Conservation (phyloP, 2,113 vertebrate species). For the Leptodactylus fuscus region DNA sequence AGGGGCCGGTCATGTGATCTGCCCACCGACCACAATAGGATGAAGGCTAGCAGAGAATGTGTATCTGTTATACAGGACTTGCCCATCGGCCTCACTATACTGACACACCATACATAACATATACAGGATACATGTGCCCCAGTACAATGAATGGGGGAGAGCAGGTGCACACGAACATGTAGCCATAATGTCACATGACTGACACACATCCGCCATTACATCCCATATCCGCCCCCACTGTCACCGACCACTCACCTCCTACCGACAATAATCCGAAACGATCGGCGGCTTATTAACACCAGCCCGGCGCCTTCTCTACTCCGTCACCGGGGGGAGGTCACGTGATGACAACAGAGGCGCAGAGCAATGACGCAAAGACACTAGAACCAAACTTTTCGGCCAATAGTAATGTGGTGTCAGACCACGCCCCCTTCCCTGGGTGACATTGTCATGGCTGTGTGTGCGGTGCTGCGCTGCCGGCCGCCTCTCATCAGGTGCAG, state of each 20-base stretch:
- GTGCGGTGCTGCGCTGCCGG: neutral
- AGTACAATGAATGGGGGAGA: neutral
- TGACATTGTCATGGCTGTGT: constrained; percentile 51
- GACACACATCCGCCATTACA: too few relatives aligned
- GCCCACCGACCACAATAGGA: too few relatives aligned
- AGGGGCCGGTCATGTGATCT: too few relatives aligned
- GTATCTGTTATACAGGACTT: too few relatives aligned
- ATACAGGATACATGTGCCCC: too few relatives aligned
- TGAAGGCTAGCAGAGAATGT: too few relatives aligned
- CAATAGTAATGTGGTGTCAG: neutral
- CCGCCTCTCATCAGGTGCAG: neutral
- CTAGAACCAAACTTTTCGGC: neutral
- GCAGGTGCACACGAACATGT: neutral
- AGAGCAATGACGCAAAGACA: neutral
- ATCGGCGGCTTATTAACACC: neutral
- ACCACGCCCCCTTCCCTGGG: constrained; percentile 12
- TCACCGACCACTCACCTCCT: neutral
- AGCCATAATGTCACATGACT: too few relatives aligned
- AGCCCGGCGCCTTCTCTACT: neutral
- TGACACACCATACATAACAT: too few relatives aligned
- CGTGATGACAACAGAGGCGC: constrained; percentile 48
- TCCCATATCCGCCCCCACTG: too few relatives aligned
- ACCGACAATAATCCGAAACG: neutral
- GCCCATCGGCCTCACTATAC: too few relatives aligned
- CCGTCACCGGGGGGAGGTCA: constrained; percentile 31